A percentile compares a stretch with the other conserved stretches of the same genome.
phyloP scores from a whole-genome alignment of 2,797 vertebrate genomes.

The Onychomys leucogaster region DNA sequence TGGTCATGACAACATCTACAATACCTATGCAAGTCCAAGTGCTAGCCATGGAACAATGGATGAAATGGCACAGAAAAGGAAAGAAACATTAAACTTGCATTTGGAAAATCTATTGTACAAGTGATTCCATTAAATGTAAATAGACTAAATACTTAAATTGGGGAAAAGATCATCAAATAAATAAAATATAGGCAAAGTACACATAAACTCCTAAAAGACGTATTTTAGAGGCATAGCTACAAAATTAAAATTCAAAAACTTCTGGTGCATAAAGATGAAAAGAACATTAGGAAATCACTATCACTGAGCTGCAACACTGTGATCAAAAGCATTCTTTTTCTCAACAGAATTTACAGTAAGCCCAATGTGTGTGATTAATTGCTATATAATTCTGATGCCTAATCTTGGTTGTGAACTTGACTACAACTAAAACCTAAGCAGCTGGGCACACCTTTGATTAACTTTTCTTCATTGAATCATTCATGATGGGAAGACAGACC shows the following conservation, averaged over 20 bases:
- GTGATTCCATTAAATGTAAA: neutral
- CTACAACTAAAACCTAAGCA: neutral
- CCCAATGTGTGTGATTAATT: neutral
- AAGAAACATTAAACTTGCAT: neutral
- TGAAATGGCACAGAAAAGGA: neutral
- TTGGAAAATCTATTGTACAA: neutral
- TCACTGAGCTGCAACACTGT: neutral
- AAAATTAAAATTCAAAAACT: neutral
- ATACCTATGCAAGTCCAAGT: too few species aligned
- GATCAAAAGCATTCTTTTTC: neutral
- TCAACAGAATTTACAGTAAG: neutral
- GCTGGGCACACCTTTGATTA: neutral
- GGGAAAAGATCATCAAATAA: neutral
- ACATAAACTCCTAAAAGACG: neutral
- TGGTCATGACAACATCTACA: too few species aligned
- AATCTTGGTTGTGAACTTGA: neutral
- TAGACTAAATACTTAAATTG: neutral
- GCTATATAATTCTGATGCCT: neutral
- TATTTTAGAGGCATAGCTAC: neutral
- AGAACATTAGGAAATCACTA: neutral
- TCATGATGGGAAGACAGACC: neutral
- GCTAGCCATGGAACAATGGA: neutral
- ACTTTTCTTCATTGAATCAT: neutral
- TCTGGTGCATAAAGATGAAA: neutral
- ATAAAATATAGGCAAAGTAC: neutral